These are phyloP conservation scores for Neuroterus valhalla DNA, from an alignment of 1,140 invertebrate species.

Conservation along the genomic window DNA sequence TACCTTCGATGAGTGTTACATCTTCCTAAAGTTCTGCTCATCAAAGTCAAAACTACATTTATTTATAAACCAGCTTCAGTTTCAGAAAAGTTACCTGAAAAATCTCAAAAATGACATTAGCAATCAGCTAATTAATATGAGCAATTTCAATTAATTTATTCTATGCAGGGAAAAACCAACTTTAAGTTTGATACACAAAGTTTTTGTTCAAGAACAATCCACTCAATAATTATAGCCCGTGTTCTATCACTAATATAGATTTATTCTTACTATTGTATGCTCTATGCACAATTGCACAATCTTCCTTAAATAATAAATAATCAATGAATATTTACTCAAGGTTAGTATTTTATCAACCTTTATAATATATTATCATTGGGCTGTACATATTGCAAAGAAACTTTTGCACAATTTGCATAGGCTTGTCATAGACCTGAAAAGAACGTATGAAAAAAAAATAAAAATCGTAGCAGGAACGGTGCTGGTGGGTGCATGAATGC, in stretches of 20 bases:
- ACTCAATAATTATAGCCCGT: no score
- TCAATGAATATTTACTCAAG: no score
- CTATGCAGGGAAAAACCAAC: not conserved
- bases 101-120: no score
- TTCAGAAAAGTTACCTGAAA: not conserved
- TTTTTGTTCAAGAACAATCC: no score
- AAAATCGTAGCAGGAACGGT: not conserved
- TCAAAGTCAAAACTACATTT: constrained; percentile 3
- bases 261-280: no score
- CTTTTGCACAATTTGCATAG: not conserved
- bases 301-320: no score
- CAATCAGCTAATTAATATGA: not conserved
- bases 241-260: no score
- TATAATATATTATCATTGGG: no score
- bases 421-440: not conserved
- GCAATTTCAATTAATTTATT: not conserved
- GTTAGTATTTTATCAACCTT: no score
- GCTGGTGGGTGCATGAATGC: constrained; percentile 8
- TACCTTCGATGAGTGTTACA: not conserved
- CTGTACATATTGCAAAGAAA: not conserved
- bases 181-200: no score
- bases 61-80: not conserved
- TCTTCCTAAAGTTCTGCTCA: not conserved
- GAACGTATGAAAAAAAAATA: no score
- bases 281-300: no score